A percentile compares a stretch with the other conserved stretches of the same genome.
Conservation (phyloP, 2,797 vertebrate genomes). For the Peromyscus aztecus region DNA sequence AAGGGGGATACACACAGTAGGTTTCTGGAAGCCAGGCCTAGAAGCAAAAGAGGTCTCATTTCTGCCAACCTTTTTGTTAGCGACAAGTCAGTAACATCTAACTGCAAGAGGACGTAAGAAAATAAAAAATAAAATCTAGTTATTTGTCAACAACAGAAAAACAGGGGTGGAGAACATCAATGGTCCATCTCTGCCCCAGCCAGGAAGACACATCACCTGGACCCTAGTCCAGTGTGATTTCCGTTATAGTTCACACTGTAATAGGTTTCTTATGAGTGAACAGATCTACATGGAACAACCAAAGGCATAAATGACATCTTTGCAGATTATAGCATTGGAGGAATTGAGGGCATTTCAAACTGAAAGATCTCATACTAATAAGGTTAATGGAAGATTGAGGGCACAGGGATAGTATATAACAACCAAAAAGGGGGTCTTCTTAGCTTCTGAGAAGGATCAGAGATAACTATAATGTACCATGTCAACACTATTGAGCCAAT, state of each 20-base stretch:
- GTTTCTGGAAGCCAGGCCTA: slow-evolving; percentile 20
- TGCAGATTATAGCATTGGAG: background rate
- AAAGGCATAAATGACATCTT: background rate
- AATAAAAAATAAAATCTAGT: slow-evolving; percentile 20
- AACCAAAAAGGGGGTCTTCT: background rate
- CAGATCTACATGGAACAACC: background rate
- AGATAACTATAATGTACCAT: background rate
- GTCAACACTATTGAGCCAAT: background rate
- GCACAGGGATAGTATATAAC: background rate
- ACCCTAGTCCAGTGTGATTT: background rate
- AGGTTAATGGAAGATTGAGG: background rate
- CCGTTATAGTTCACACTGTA: background rate
- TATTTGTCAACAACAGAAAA: slow-evolving; percentile 25
- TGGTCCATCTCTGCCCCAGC: background rate
- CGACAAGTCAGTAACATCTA: slow-evolving; percentile 38
- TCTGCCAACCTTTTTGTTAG: background rate
- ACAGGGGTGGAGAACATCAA: background rate
- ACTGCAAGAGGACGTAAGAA: background rate
- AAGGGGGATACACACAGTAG: background rate
- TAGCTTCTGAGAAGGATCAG: background rate
- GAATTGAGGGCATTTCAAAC: background rate
- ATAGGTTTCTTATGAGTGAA: background rate
- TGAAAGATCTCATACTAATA: slow-evolving; percentile 22
- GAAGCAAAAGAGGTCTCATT: background rate
- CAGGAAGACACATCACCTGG: background rate